These are phyloP conservation scores for Sipha flava DNA, from an alignment of 1,140 invertebrate genomes.

Conservation along the genomic window DNA sequence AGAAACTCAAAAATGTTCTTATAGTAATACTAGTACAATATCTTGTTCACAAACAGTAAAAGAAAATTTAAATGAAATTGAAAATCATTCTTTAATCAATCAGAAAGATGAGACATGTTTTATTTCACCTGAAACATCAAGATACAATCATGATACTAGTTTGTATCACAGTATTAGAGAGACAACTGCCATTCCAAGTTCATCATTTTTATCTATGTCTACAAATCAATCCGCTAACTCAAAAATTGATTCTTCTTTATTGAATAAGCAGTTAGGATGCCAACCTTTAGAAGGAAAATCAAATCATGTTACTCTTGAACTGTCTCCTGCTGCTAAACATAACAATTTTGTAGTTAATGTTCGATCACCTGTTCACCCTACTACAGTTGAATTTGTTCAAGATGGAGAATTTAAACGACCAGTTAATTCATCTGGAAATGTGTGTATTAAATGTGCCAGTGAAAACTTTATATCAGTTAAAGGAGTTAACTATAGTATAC, in stretches of 20 bases:
- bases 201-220: not conserved
- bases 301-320: not conserved
- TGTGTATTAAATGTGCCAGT: conserved; percentile 13
- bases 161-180: conserved; percentile 29
- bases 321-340: conserved; percentile 15
- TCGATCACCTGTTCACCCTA: conserved; percentile 12
- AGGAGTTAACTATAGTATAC: conserved; percentile 36
- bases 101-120: not conserved
- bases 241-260: not conserved
- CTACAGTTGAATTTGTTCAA: conserved; percentile 10
- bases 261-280: not conserved
- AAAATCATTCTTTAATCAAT: not conserved
- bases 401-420: conserved; percentile 24
- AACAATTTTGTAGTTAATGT: not conserved
- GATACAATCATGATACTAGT: conserved; percentile 9
- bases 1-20: not conserved
- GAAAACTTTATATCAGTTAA: conserved; percentile 35
- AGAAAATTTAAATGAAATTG: not conserved
- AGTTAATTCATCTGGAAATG: not conserved
- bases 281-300: not conserved
- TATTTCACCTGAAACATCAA: conserved; percentile 21
- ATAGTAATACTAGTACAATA: not conserved
- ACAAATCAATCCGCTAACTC: not conserved
- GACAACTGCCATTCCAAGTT: not conserved
- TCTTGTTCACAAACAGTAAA: not conserved